Percentiles rank a stretch among this genome's conserved stretches.
Conservation (phyloP, 2,797 vertebrate genomes). For the Emys orbicularis region DNA sequence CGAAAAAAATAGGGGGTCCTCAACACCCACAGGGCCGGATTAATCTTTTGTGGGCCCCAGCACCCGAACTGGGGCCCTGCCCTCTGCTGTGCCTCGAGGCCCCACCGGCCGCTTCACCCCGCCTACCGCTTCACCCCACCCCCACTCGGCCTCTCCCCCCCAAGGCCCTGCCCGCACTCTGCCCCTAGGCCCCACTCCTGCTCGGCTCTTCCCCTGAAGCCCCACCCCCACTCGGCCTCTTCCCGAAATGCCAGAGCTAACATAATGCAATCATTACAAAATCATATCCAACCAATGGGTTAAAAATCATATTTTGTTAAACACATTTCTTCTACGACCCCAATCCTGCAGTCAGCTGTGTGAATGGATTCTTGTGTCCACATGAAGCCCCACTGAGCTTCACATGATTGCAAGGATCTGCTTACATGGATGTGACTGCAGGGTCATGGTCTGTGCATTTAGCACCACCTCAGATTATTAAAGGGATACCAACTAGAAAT, state of each 20-base stretch:
- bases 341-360: not conserved
- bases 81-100: too few species aligned
- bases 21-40: too few species aligned
- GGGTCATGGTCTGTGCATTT: not conserved
- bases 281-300: not conserved
- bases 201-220: too few species aligned
- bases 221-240: too few species aligned
- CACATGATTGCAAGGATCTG: not conserved
- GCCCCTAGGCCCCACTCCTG: too few species aligned
- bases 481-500: constrained; percentile 1
- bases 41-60: too few species aligned
- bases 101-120: too few species aligned
- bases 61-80: too few species aligned
- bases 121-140: too few species aligned
- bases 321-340: not conserved
- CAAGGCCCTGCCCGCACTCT: too few species aligned
- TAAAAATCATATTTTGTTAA: not conserved
- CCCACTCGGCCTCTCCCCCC: too few species aligned
- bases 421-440: not conserved
- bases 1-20: too few species aligned
- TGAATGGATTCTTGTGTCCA: not conserved
- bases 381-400: not conserved
- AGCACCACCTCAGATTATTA: not conserved
- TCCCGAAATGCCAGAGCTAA: not conserved
- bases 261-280: not conserved